These are phyloP conservation scores for Synergus laeviventris DNA, from an alignment of 2,888 invertebrate genomes.

Conservation along the genomic window DNA sequence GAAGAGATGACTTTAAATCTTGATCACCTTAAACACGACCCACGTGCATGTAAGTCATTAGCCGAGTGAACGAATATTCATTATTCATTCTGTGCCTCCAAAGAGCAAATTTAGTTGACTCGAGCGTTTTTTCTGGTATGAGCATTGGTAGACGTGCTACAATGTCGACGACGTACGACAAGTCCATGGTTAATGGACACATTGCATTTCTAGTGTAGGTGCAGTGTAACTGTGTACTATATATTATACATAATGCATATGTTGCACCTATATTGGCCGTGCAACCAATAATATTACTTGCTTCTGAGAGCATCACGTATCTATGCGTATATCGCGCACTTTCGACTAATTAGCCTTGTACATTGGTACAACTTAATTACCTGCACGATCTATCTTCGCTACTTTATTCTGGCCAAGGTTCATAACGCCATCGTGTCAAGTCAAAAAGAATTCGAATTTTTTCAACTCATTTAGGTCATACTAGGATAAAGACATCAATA, in stretches of 20 bases:
- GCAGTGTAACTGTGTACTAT: constrained; percentile 19
- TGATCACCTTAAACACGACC: background rate
- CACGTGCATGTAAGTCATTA: constrained; percentile 1
- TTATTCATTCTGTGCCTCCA: constrained; percentile 1
- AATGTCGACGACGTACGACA: constrained; percentile 23
- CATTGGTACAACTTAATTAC: constrained; percentile 55
- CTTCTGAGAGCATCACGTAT: constrained; percentile 48
- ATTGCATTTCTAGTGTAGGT: constrained; percentile 5
- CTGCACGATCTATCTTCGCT: constrained; percentile 50
- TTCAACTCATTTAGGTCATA: constrained; percentile 21
- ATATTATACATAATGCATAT: constrained; percentile 25
- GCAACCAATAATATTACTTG: constrained; percentile 27
- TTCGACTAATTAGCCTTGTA: constrained; percentile 55
- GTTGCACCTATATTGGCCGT: constrained; percentile 2
- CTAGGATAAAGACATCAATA: too few species aligned
- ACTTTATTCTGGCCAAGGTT: constrained; percentile 35
- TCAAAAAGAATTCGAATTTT: constrained; percentile 18
- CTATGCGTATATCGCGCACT: constrained; percentile 54
- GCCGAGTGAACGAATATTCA: constrained; percentile 6
- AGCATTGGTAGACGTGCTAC: background rate
- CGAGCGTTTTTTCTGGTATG: constrained; percentile 9
- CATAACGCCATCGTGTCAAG: constrained; percentile 30
- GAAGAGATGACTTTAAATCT: background rate
- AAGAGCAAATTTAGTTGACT: constrained; percentile 28
- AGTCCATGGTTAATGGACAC: constrained; percentile 22